These are phyloP conservation scores for Monopis laevigella DNA, from an alignment of 2,888 invertebrate species.

Conservation along the genomic window DNA sequence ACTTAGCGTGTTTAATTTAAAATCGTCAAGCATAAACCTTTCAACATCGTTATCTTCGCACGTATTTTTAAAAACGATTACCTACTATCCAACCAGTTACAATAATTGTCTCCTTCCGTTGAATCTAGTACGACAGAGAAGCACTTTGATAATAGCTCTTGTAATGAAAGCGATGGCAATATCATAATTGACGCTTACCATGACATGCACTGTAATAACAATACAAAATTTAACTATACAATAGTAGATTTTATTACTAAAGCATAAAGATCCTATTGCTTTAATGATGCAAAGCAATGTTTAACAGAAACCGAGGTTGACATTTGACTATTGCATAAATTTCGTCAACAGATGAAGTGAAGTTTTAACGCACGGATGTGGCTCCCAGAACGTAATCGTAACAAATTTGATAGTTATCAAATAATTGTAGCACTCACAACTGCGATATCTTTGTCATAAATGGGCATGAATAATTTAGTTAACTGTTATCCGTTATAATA, in stretches of 20 bases:
- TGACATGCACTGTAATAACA: too few species aligned
- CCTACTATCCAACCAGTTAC: conserved; percentile 6
- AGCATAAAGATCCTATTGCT: too few species aligned
- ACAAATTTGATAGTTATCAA: conserved; percentile 11
- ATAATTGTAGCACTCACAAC: conserved; percentile 5
- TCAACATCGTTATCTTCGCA: conserved; percentile 8
- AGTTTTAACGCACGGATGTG: conserved; percentile 38
- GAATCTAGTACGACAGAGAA: too few species aligned
- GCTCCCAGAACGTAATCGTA: conserved; percentile 27
- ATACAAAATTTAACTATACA: too few species aligned
- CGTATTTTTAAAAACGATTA: conserved; percentile 6
- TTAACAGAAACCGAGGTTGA: too few species aligned
- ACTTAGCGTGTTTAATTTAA: conserved; percentile 6
- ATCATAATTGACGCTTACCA: too few species aligned
- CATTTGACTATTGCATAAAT: too few species aligned
- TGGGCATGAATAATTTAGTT: conserved; percentile 10
- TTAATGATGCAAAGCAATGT: too few species aligned
- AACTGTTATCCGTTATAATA: too few species aligned
- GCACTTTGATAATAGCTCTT: too few species aligned
- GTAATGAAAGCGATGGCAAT: too few species aligned
- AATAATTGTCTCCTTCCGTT: conserved; percentile 5
- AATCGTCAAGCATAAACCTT: conserved; percentile 4
- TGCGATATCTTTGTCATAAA: conserved; percentile 10
- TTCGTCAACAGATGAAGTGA: conserved; percentile 17
- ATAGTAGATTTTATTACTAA: too few species aligned